Evolutionary conservation across 2,888 invertebrate species (phyloP).

Genomic region (Eilema caniola): DNA sequence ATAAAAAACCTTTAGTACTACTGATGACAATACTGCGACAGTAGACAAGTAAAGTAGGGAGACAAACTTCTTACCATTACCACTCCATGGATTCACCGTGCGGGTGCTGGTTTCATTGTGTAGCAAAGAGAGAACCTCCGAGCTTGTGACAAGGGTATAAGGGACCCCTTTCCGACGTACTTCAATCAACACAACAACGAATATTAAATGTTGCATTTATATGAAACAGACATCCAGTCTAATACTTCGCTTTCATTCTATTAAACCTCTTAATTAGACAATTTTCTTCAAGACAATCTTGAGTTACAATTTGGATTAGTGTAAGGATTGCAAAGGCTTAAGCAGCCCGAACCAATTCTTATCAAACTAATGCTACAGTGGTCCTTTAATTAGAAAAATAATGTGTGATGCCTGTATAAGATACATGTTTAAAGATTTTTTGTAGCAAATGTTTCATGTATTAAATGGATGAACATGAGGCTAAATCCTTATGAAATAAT

Average conservation of each 20-base stretch:
- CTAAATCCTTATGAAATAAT: too few relatives aligned
- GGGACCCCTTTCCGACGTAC: too few relatives aligned
- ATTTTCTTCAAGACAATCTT: constrained; percentile 9
- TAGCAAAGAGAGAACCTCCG: too few relatives aligned
- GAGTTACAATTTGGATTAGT: constrained; percentile 11
- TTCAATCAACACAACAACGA: too few relatives aligned
- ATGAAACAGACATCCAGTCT: not conserved
- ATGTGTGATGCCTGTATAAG: not conserved
- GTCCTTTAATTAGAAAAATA: constrained; percentile 4
- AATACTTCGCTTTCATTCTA: not conserved
- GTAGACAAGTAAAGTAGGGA: not conserved
- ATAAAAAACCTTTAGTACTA: not conserved
- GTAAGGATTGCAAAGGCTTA: constrained; percentile 6
- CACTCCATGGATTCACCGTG: too few relatives aligned
- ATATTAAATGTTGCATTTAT: not conserved
- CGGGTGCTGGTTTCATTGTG: too few relatives aligned
- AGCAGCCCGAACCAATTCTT: constrained; percentile 8
- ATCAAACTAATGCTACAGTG: constrained; percentile 5
- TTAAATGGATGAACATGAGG: too few relatives aligned
- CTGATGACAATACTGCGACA: not conserved
- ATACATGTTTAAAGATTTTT: not conserved
- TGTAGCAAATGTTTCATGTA: too few relatives aligned
- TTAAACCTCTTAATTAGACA: constrained; percentile 11
- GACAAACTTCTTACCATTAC: too few relatives aligned
- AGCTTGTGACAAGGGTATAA: too few relatives aligned